Evolutionary conservation across 2,888 invertebrate species (phyloP).

Genomic region (Epinotia nisella): DNA sequence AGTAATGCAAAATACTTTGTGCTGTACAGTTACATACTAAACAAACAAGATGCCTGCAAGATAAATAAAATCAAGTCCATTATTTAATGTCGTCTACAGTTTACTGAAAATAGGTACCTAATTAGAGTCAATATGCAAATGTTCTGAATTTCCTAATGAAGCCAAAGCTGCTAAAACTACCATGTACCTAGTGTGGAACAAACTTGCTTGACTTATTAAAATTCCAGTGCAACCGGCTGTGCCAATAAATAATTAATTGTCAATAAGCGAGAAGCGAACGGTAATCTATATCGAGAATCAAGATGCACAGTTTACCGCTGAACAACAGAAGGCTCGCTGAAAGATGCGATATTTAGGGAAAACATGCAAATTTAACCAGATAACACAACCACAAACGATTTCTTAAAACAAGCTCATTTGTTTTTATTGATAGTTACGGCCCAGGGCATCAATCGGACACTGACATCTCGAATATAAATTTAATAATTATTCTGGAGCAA

Average conservation of each 20-base stretch:
- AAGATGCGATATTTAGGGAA: background rate
- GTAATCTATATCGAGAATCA: slow-evolving; percentile 49
- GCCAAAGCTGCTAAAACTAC: slow-evolving; percentile 5
- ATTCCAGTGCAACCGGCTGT: slow-evolving; percentile 45
- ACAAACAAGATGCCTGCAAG: background rate
- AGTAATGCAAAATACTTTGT: background rate
- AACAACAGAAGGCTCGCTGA: slow-evolving; percentile 30
- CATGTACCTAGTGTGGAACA: slow-evolving; percentile 13
- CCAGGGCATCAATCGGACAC: no score
- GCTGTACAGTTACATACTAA: background rate
- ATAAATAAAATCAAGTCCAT: background rate
- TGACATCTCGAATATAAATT: no score
- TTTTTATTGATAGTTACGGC: no score
- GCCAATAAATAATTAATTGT: slow-evolving; percentile 53
- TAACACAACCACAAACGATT: no score
- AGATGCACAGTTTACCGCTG: slow-evolving; percentile 34
- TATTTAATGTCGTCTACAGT: background rate
- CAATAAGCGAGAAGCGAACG: slow-evolving; percentile 49
- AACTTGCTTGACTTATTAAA: slow-evolving; percentile 48
- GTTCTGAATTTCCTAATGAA: slow-evolving; percentile 17
- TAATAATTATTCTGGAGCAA: no score
- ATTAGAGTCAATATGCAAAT: slow-evolving; percentile 9
- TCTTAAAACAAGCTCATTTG: no score
- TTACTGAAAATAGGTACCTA: background rate
- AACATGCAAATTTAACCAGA: no score